These are phyloP conservation scores for Pangasius krempfi DNA, from an alignment of 2,797 vertebrate genomes.

Conservation along the genomic window DNA sequence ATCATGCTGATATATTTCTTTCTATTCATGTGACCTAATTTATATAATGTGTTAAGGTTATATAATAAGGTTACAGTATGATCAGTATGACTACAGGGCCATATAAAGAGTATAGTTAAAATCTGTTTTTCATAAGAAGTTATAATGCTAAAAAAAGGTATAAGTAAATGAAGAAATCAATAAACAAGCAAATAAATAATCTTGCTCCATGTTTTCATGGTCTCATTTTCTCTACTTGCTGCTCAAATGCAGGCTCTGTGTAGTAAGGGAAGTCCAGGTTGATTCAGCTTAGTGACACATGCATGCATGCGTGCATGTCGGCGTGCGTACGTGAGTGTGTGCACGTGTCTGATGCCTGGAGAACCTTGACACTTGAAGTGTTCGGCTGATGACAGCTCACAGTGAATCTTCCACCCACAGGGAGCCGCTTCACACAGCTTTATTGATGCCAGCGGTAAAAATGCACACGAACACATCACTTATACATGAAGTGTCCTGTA, in stretches of 20 bases:
- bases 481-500: conserved; percentile 34
- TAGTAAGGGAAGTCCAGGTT: conserved; percentile 15
- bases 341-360: conserved; percentile 36
- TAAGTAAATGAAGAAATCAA: neutral
- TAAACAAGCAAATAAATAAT: neutral
- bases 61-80: neutral
- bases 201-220: neutral
- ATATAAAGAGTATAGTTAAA: neutral
- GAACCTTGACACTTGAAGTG: conserved; percentile 58
- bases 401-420: conserved; percentile 46
- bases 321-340: conserved; percentile 13
- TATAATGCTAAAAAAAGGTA: neutral
- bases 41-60: neutral
- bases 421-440: conserved; percentile 36
- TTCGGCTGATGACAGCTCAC: conserved; percentile 51
- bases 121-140: neutral
- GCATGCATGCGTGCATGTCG: conserved; percentile 5
- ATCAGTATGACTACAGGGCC: neutral
- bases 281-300: conserved; percentile 12
- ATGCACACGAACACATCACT: conserved; percentile 45
- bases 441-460: conserved; percentile 50
- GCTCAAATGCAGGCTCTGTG: conserved; percentile 1
- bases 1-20: neutral
- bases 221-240: conserved; percentile 27
- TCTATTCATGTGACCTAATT: neutral